Base-by-base conservation (phyloP, 2,113 vertebrate genomes). In the Poecilia latipinna region DNA sequence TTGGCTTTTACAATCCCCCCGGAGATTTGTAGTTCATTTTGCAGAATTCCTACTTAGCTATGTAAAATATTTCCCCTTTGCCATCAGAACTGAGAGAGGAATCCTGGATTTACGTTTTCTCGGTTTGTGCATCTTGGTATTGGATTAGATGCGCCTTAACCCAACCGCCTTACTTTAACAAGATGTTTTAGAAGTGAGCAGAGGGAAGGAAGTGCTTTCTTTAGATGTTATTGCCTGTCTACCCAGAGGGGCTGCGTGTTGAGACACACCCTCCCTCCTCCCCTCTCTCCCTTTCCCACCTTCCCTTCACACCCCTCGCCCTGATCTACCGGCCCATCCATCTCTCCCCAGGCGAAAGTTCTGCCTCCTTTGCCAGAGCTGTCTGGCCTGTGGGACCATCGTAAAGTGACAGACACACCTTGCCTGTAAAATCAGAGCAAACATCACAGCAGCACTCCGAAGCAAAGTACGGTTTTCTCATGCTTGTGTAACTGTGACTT, bases 231-330 rank as follows among this genome's bases (percentile, higher is more conserved):
- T 72, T 86, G 83, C 88, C 89, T 82, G 54, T 89, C 83, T 92
- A 77, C 92, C 91, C 85, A 85, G 89, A 93, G 87, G 91, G 90
- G 84, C 78, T 94, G 90, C 93, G 28, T 92, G 91, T 91, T 61
- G 79, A 91, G 82, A 83, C 93, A 77, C 82, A 82, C 82, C 77
- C 73, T 57, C 68, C 76, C 39, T 60, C 74, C 79, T 33, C 57
- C 69, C 29, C 68, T 68, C 72, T 68, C 48, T 71, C 67, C 70
- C 67, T 64, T 54, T 68, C 74, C 82, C 68, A 22, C 78, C 78
- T 82, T 75, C 74, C 82, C 80, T 77, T 84, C 86, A 85, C 88
- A 84, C 87, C 76, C 84, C 70, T 82, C 35, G 42, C 82, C 74
- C 79, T 88, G 81, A 88, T 87, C 81, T 82, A 75, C 39, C 60